Evolutionary conservation across 2,888 invertebrate genomes (phyloP).

Genomic region (Cheilosia vernalis): DNA sequence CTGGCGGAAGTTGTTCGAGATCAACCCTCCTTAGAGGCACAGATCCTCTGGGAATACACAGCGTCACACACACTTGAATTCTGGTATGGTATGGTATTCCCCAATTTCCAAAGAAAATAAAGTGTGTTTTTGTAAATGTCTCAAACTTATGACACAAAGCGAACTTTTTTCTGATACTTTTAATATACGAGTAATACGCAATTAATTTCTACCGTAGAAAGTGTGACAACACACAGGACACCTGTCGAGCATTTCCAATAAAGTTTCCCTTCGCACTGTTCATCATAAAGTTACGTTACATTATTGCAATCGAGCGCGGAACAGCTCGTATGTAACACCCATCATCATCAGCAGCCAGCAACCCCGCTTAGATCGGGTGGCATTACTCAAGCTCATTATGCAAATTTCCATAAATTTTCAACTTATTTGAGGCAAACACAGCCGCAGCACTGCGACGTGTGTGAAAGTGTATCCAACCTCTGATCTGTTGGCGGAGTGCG

Average conservation of each 20-base stretch:
- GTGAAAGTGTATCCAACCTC: slow-evolving; percentile 57
- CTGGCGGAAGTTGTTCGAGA: slow-evolving; percentile 13
- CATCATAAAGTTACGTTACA: slow-evolving; percentile 57
- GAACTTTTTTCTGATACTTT: neutral
- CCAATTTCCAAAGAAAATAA: slow-evolving; percentile 50
- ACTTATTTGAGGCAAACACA: slow-evolving; percentile 37
- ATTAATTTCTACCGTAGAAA: slow-evolving; percentile 56
- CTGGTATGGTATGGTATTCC: slow-evolving; percentile 44
- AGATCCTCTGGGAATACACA: slow-evolving; percentile 59
- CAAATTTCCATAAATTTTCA: slow-evolving; percentile 66
- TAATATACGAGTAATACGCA: slow-evolving; percentile 2
- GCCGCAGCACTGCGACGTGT: neutral
- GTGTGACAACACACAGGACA: slow-evolving; percentile 62
- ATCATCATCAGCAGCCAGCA: slow-evolving; percentile 34
- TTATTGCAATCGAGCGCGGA: slow-evolving; percentile 47
- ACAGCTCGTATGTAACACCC: slow-evolving; percentile 32
- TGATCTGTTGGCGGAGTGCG: slow-evolving; percentile 53
- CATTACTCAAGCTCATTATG: slow-evolving; percentile 54
- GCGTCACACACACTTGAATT: slow-evolving; percentile 12
- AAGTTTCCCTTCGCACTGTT: slow-evolving; percentile 60
- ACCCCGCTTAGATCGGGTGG: slow-evolving; percentile 2
- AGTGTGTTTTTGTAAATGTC: neutral
- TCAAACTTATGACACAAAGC: neutral
- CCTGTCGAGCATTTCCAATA: slow-evolving; percentile 53
- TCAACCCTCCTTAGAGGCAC: slow-evolving; percentile 33